phyloP scores from a whole-genome alignment of 2,113 vertebrate species.

The Alethe castanea region DNA sequence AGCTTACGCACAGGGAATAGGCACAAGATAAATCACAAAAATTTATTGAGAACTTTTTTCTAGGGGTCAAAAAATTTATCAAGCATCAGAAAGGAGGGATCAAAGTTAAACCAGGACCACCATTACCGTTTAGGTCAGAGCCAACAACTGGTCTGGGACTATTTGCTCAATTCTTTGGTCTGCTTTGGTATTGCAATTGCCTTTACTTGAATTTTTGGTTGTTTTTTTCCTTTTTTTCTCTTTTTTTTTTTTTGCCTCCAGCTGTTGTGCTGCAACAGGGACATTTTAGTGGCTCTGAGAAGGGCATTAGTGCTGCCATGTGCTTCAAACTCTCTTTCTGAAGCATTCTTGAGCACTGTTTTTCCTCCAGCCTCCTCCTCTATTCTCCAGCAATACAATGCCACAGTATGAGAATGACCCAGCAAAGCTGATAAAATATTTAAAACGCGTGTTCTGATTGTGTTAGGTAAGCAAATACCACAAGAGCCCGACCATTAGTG shows the following conservation, averaged over 20 bases:
- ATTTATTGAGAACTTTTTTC: background rate
- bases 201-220: background rate
- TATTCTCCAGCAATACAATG: constrained; percentile 9
- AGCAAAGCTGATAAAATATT: constrained; percentile 72
- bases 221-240: no score
- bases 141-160: background rate
- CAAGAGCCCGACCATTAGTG: constrained; percentile 42
- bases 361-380: constrained; percentile 1
- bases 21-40: background rate
- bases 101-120: background rate
- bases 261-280: background rate
- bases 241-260: background rate
- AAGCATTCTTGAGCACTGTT: background rate
- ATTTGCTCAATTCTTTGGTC: background rate
- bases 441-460: constrained; percentile 59
- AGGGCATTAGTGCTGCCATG: background rate
- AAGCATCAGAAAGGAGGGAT: background rate
- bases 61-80: background rate
- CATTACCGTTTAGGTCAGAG: background rate
- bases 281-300: background rate
- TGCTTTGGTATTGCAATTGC: background rate
- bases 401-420: constrained; percentile 51
- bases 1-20: background rate
- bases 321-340: background rate
- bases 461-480: constrained; percentile 72